These are phyloP conservation scores for Heliconius melpomene DNA, from an alignment of 1,140 invertebrate species.

Conservation along the genomic window DNA sequence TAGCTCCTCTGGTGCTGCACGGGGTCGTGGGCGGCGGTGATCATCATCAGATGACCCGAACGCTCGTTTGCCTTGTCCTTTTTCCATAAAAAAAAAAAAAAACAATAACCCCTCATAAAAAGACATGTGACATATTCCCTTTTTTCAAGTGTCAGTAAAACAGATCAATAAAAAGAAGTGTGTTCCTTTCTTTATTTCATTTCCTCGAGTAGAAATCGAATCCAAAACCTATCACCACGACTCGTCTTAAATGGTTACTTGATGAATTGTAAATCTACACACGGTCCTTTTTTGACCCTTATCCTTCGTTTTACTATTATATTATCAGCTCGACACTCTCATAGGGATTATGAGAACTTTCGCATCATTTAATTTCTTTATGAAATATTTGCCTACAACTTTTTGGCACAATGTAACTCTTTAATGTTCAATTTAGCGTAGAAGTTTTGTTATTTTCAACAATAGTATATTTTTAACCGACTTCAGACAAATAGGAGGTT, in stretches of 20 bases:
- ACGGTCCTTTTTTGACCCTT: not conserved
- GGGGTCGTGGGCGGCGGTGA: too few species aligned
- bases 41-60: too few species aligned
- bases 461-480: too few species aligned
- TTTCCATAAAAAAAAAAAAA: too few species aligned
- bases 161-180: not conserved
- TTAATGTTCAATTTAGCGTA: slow-evolving; percentile 1
- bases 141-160: not conserved
- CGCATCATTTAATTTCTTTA: slow-evolving; percentile 14
- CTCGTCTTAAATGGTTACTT: not conserved
- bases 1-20: too few species aligned
- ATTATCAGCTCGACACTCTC: not conserved
- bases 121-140: too few species aligned
- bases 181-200: not conserved
- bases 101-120: too few species aligned
- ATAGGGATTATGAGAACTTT: not conserved
- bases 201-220: not conserved
- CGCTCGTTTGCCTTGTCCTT: too few species aligned
- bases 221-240: too few species aligned
- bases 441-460: not conserved
- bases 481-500: too few species aligned
- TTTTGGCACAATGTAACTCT: not conserved
- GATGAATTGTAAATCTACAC: not conserved
- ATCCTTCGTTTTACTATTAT: not conserved
- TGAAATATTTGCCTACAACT: not conserved